Percentiles rank a stretch among this genome's conserved stretches.
Evolutionary conservation across 2,888 invertebrate genomes (phyloP).

Genomic region (Drosophila nr. perissopoda): DNA sequence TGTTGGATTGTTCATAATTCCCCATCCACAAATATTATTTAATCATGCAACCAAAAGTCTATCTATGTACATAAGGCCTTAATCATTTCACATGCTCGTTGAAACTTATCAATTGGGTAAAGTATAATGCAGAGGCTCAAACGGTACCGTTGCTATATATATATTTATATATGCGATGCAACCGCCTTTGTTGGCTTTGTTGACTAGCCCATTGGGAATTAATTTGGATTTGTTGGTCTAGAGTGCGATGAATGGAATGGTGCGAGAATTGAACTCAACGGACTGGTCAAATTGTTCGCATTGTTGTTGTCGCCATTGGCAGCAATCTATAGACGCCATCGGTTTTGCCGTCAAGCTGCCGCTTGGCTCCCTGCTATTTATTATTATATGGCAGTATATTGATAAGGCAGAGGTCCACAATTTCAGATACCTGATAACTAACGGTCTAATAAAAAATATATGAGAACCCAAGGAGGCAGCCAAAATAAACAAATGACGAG

Average conservation of each 20-base stretch:
- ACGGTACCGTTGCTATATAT: neutral
- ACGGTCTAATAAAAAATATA: constrained; percentile 27
- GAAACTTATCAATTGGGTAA: constrained; percentile 51
- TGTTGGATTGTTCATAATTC: constrained; percentile 5
- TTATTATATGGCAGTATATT: constrained; percentile 32
- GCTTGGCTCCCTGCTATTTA: constrained; percentile 72
- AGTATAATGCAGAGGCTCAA: constrained; percentile 47
- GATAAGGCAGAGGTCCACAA: constrained; percentile 59
- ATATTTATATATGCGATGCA: neutral
- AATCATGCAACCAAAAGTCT: constrained; percentile 28
- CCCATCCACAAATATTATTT: constrained; percentile 8
- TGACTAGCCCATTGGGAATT: constrained; percentile 75
- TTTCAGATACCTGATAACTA: constrained; percentile 44
- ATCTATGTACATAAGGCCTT: constrained; percentile 18
- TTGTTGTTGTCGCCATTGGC: constrained; percentile 71
- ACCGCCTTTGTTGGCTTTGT: constrained; percentile 59
- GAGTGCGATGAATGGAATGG: constrained; percentile 52
- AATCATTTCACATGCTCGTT: constrained; percentile 50
- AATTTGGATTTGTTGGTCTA: constrained; percentile 74
- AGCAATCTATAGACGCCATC: constrained; percentile 79
- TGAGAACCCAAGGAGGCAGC: constrained; percentile 35
- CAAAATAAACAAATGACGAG: constrained; percentile 55
- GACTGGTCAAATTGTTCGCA: constrained; percentile 69
- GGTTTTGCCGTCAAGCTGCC: constrained; percentile 58
- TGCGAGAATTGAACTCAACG: neutral